Evolutionary conservation across 2,113 vertebrate genomes (phyloP).

Genomic region (Mastomys natalensis): DNA sequence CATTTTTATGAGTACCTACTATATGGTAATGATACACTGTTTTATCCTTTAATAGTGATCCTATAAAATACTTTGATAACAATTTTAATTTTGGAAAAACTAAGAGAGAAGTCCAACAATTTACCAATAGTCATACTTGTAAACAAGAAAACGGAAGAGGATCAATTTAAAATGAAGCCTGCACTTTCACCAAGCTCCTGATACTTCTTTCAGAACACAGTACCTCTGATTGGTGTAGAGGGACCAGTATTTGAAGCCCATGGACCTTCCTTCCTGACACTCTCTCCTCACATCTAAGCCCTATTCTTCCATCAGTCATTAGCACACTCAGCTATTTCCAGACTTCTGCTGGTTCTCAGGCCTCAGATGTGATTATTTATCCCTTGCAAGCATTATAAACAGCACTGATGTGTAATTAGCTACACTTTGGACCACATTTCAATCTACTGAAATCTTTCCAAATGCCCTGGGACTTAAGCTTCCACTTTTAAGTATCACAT

Average conservation of each 20-base stretch:
- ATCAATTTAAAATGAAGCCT: neutral
- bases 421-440: neutral
- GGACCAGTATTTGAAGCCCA: neutral
- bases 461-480: conserved; percentile 26
- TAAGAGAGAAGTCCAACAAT: neutral
- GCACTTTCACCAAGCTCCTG: neutral
- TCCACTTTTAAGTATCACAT: conserved; percentile 31
- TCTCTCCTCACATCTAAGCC: neutral
- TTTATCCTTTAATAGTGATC: neutral
- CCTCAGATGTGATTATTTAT: conserved; percentile 14
- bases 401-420: neutral
- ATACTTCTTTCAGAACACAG: neutral
- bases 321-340: neutral
- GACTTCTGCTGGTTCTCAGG: neutral
- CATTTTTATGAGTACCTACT: neutral
- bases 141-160: neutral
- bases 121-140: neutral
- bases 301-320: neutral
- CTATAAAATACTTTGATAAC: neutral
- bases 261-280: neutral
- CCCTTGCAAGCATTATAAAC: conserved; percentile 9
- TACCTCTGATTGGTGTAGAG: neutral
- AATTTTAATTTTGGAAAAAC: neutral
- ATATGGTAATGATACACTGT: neutral
- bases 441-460: conserved; percentile 39